Percentiles rank a stretch among this genome's conserved stretches.
These are phyloP conservation scores for Parapristionchus giblindavisi DNA, from an alignment of 2,888 invertebrate species.

Conservation along the genomic window DNA sequence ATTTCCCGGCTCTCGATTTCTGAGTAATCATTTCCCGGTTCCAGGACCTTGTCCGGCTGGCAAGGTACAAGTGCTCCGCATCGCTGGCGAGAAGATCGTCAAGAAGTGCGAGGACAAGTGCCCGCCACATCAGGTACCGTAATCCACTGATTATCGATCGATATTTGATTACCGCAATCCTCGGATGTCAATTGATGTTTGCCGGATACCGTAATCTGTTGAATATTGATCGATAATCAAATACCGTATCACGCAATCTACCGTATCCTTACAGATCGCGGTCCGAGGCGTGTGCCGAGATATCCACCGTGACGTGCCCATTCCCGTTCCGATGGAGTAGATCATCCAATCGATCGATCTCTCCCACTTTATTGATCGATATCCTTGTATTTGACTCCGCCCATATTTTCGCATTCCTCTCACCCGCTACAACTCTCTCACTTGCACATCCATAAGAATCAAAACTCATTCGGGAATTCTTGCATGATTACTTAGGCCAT, in stretches of 20 bases:
- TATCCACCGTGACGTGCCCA: slow-evolving; percentile 47
- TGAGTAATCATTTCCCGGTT: slow-evolving; percentile 10
- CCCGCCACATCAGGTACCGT: slow-evolving; percentile 57
- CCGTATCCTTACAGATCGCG: slow-evolving; percentile 51
- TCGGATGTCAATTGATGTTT: neutral
- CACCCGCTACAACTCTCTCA: too few species aligned
- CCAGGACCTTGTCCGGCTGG: slow-evolving; percentile 59
- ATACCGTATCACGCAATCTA: neutral
- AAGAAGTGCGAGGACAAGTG: slow-evolving; percentile 67
- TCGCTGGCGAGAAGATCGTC: slow-evolving; percentile 64
- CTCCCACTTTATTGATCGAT: too few species aligned
- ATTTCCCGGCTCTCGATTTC: neutral
- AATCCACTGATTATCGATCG: neutral
- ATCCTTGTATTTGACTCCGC: too few species aligned
- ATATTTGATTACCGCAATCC: neutral
- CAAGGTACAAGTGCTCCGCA: slow-evolving; percentile 65
- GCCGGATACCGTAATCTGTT: neutral
- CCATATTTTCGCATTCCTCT: too few species aligned
- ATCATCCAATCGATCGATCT: neutral
- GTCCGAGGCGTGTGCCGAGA: slow-evolving; percentile 66
- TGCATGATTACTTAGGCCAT: too few species aligned
- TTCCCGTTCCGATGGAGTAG: slow-evolving; percentile 36
- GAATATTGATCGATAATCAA: neutral
- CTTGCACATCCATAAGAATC: too few species aligned
- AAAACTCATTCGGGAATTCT: too few species aligned